Conservation (phyloP, 2,113 vertebrate genomes). For the Falco punctatus region DNA sequence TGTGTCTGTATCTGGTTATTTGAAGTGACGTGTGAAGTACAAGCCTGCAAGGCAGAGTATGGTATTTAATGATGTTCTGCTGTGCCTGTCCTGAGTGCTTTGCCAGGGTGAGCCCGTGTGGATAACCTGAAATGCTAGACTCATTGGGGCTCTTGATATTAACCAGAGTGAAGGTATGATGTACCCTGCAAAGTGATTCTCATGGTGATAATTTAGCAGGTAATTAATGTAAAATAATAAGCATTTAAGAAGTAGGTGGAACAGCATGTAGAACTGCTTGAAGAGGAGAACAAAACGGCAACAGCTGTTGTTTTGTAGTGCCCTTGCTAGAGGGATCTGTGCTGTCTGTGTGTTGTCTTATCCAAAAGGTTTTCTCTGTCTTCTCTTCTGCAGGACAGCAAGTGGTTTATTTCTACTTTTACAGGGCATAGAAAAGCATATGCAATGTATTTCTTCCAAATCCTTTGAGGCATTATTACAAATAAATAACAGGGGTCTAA, state of each 20-base stretch:
- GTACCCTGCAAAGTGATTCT: neutral
- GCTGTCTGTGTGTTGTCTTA: accelerated
- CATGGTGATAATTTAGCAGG: accelerated
- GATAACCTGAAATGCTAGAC: neutral
- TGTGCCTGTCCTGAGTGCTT: accelerated
- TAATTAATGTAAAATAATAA: neutral
- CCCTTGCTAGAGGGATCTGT: neutral
- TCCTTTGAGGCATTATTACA: neutral
- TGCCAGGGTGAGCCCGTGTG: neutral
- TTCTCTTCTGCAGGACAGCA: neutral
- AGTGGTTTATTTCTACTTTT: neutral
- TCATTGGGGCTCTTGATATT: neutral
- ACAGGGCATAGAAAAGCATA: accelerated
- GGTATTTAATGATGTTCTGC: neutral
- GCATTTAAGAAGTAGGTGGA: neutral
- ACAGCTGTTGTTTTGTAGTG: neutral
- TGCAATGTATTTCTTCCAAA: neutral
- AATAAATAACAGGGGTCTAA: neutral
- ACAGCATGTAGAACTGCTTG: neutral
- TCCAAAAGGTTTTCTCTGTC: neutral
- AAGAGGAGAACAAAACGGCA: neutral
- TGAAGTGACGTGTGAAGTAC: accelerated
- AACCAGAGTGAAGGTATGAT: neutral
- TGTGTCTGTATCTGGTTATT: neutral
- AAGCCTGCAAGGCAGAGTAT: neutral